A percentile compares a stretch with the other conserved stretches of the same genome.
phyloP scores from a whole-genome alignment of 2,888 invertebrate species.

The Acleris holmiana region DNA sequence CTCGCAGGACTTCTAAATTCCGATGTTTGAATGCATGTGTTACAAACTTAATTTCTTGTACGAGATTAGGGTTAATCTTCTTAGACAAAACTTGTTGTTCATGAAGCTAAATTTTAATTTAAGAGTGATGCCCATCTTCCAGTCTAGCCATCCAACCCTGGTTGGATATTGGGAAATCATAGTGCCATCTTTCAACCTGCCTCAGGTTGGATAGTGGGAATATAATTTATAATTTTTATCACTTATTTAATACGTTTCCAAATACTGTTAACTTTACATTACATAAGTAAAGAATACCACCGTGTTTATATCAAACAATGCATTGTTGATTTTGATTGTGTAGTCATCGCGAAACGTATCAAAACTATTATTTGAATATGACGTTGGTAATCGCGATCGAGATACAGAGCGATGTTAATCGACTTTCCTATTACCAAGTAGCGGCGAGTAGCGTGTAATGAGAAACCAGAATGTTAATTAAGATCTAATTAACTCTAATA shows the following conservation, averaged over 20 bases:
- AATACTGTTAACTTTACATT: constrained; percentile 1
- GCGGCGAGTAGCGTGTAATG: constrained; percentile 82
- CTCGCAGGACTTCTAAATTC: no score
- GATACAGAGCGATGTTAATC: constrained; percentile 72
- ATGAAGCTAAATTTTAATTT: neutral
- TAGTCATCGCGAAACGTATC: constrained; percentile 29
- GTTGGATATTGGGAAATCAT: no score
- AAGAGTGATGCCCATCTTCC: no score
- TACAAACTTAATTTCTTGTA: no score
- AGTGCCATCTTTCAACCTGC: no score
- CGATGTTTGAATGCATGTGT: no score
- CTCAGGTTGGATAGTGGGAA: no score
- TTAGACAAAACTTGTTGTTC: neutral
- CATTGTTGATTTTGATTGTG: constrained; percentile 32
- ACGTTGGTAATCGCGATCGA: constrained; percentile 62
- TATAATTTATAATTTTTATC: no score
- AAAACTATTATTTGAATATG: constrained; percentile 39
- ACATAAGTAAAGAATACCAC: constrained; percentile 20
- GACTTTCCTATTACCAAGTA: constrained; percentile 78
- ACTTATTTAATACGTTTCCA: no score
- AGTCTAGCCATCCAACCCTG: no score
- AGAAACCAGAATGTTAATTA: constrained; percentile 84
- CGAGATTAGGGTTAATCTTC: no score
- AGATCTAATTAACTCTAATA: constrained; percentile 84
- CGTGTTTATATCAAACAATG: constrained; percentile 19